Conservation (phyloP, 1,140 invertebrate genomes). For the Zelostemma sp. region DNA sequence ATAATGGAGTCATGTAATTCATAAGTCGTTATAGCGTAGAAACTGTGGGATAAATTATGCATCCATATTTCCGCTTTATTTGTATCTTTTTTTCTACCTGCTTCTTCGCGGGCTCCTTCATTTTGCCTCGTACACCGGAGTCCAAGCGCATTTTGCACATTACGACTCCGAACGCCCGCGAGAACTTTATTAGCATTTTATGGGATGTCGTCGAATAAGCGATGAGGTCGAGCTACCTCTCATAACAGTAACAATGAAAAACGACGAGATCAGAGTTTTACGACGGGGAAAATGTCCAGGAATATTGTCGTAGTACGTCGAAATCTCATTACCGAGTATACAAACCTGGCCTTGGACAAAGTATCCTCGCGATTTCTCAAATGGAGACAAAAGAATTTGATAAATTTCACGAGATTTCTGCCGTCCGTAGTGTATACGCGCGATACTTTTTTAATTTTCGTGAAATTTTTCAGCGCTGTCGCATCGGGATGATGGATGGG, state of each 20-base stretch:
- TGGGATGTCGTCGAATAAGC: constrained; percentile 42
- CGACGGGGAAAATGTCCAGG: constrained; percentile 22
- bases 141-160: constrained; percentile 37
- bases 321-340: constrained; percentile 18
- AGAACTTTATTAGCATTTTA: constrained; percentile 58
- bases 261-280: constrained; percentile 20
- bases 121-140: constrained; percentile 13
- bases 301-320: constrained; percentile 20
- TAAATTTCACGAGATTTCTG: too few relatives aligned
- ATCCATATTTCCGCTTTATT: constrained; percentile 16
- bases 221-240: constrained; percentile 35
- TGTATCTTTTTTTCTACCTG: constrained; percentile 1
- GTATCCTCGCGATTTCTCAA: background rate
- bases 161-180: constrained; percentile 31
- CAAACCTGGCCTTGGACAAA: background rate
- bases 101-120: constrained; percentile 1
- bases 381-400: too few relatives aligned
- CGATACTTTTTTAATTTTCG: too few relatives aligned
- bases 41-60: constrained; percentile 14
- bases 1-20: background rate
- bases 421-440: too few relatives aligned
- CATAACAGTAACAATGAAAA: constrained; percentile 32
- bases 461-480: background rate
- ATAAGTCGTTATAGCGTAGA: constrained; percentile 5
- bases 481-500: background rate